A percentile compares a stretch with the other conserved stretches of the same genome.
phyloP scores from a whole-genome alignment of 2,888 invertebrate species.

The Ichneumon xanthorius region DNA sequence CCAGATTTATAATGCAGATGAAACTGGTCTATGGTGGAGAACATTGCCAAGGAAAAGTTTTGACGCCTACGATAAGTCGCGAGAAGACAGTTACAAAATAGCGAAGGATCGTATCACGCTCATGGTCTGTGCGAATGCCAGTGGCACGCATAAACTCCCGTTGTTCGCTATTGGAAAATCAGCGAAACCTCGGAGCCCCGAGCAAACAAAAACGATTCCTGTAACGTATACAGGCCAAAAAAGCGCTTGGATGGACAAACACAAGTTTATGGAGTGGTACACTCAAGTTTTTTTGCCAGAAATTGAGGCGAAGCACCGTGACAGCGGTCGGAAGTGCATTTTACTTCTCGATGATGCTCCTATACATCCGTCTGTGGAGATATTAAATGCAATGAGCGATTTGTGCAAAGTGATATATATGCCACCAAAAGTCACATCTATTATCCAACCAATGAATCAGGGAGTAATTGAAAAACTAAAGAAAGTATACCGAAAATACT shows the following conservation, averaged over 20 bases:
- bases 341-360: slow-evolving; percentile 60
- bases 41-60: slow-evolving; percentile 65
- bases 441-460: slow-evolving; percentile 55
- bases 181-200: slow-evolving; percentile 72
- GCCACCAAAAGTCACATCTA: slow-evolving; percentile 57
- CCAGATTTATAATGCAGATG: slow-evolving; percentile 70
- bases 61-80: slow-evolving; percentile 11
- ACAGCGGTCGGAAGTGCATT: slow-evolving; percentile 39
- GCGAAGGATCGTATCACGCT: slow-evolving; percentile 72
- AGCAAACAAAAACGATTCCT: slow-evolving; percentile 62
- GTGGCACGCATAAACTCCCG: slow-evolving; percentile 72
- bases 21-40: slow-evolving; percentile 68
- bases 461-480: slow-evolving; percentile 34
- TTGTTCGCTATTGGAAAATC: slow-evolving; percentile 74
- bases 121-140: slow-evolving; percentile 73
- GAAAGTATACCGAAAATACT: slow-evolving; percentile 25
- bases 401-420: slow-evolving; percentile 46
- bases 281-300: slow-evolving; percentile 65
- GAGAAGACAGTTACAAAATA: neutral
- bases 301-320: slow-evolving; percentile 59
- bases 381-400: slow-evolving; percentile 43
- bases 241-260: slow-evolving; percentile 73
- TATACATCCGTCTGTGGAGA: slow-evolving; percentile 42
- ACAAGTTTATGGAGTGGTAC: slow-evolving; percentile 70
- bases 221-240: slow-evolving; percentile 65